phyloP scores from a whole-genome alignment of 2,797 vertebrate species.

The Sternotherus odoratus region DNA sequence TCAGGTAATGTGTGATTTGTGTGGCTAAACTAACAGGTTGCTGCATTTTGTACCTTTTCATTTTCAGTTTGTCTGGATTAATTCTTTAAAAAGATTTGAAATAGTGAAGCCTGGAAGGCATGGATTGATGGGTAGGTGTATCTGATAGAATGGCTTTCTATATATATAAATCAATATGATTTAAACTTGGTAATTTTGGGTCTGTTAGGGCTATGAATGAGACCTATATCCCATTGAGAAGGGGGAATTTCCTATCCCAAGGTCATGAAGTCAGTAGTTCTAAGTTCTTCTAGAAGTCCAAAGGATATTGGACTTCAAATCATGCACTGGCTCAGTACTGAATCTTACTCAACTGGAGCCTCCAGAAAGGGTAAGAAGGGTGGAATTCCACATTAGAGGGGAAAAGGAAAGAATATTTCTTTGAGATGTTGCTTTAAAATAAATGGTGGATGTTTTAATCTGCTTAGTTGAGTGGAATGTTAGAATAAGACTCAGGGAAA shows the following conservation, averaged over 20 bases:
- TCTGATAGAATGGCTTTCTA: background rate
- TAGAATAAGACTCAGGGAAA: constrained; percentile 1
- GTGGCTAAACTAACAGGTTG: background rate
- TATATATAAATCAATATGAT: background rate
- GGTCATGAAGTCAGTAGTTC: background rate
- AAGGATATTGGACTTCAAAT: background rate
- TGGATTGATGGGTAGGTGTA: background rate
- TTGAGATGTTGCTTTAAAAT: constrained; percentile 46
- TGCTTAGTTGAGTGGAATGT: constrained; percentile 39
- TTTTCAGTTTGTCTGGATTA: background rate
- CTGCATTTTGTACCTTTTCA: background rate
- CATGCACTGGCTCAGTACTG: background rate
- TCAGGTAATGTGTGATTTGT: background rate
- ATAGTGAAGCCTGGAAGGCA: background rate
- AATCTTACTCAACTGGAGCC: background rate
- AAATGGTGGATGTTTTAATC: constrained; percentile 53
- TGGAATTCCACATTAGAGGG: background rate
- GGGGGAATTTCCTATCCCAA: fast-evolving
- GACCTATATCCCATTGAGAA: background rate
- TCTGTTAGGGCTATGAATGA: background rate
- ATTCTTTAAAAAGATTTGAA: background rate
- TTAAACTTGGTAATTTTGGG: background rate
- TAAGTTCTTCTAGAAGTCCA: background rate
- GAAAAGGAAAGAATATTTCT: constrained; percentile 47
- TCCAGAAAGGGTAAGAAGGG: background rate